Evolutionary conservation across 2,797 vertebrate genomes (phyloP).

Genomic region (Astyanax mexicanus): DNA sequence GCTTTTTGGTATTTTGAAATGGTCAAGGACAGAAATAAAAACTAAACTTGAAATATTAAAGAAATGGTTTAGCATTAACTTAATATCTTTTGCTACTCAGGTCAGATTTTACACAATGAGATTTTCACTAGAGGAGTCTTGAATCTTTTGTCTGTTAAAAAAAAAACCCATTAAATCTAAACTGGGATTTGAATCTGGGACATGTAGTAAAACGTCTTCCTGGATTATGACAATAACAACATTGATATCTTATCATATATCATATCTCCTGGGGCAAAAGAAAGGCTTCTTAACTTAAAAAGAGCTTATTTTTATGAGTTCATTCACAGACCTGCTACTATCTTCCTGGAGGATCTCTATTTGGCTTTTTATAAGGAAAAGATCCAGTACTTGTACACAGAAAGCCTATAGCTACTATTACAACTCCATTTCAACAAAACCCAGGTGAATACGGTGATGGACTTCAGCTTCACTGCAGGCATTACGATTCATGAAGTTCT

Average conservation of each 20-base stretch:
- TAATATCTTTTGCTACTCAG: too few relatives aligned
- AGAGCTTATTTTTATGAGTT: background rate
- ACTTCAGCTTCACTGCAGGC: background rate
- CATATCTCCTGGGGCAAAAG: background rate
- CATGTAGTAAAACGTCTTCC: too few relatives aligned
- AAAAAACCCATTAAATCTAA: too few relatives aligned
- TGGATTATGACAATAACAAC: background rate
- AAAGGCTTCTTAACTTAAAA: background rate
- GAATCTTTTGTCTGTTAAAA: too few relatives aligned
- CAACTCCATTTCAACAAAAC: background rate
- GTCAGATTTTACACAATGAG: too few relatives aligned
- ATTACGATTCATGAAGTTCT: too few relatives aligned
- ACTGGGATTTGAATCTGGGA: too few relatives aligned
- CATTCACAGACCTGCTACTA: background rate
- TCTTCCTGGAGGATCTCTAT: background rate
- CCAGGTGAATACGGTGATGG: background rate
- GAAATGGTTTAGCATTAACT: too few relatives aligned
- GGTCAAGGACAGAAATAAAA: too few relatives aligned
- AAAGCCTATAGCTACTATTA: background rate
- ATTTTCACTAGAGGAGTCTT: too few relatives aligned
- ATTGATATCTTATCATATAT: background rate
- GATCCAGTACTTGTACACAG: background rate
- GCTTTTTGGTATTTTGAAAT: too few relatives aligned
- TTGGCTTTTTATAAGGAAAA: background rate
- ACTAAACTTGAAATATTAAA: too few relatives aligned